Base-by-base conservation (phyloP, 2,888 invertebrate species). In the Orthosia cruda region DNA sequence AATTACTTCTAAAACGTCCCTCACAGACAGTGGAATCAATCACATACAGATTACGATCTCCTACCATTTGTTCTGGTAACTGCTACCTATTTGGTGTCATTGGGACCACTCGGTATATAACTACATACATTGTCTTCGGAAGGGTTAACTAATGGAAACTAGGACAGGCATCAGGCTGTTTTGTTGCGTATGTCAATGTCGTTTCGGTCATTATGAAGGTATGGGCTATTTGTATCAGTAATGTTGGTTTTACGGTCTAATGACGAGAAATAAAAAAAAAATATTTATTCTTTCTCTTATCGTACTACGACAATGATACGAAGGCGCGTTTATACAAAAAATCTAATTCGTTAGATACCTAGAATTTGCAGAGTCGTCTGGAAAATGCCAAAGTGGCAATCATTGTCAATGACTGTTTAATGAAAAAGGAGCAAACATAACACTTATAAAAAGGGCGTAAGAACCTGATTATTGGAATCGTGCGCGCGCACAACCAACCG, bases 401-500 rank as follows among this genome's bases (percentile, higher is more conserved):
- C 12, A 47, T 49, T 20, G 16, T 13, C 32, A 18, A 13, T 20
- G 40, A 23, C 40, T 77, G 12, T 61, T 68, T 45, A 52, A 54
- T 9, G 40, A 52, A 3, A 49, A 23, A 40, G 1, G 50, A 62
- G 49, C 20, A 55, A 67, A 64, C 66, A 50, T 18, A 57, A 58
- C 32, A 32, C 7, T 32, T 26, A 45, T 20, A 54, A 47, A 26
- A 62, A 65, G n/a, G n/a, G n/a, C 7, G 52, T 32, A 55, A 50
- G 50, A 66, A 57, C 63, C 62, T 66, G 65, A 71, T 79, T 65
- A 74, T 84, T 81, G 62, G 66, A 81, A 75, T 81, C 90, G 88
- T 90, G 90, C 80, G 81, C 83, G 70, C 72, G 86, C 90, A 89
- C 83, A 83, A 66, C 84, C 83, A 87, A 83, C 87, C 81, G 88